These are phyloP conservation scores for Helicolenus hilgendorfi DNA, from an alignment of 2,797 vertebrate species.

Conservation along the genomic window DNA sequence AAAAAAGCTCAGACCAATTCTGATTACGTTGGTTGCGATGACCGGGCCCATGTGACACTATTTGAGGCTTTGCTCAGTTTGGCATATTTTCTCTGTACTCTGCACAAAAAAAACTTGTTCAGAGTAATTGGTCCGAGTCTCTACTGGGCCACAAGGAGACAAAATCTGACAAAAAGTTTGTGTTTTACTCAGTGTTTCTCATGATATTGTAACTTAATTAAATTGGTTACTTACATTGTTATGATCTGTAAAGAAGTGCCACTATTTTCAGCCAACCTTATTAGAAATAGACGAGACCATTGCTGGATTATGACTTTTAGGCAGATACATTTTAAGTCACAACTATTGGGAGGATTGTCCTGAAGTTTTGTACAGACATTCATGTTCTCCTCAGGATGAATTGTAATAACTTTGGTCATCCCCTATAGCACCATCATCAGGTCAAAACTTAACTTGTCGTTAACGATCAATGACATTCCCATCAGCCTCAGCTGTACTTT, in stretches of 20 bases:
- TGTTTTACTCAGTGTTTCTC: neutral
- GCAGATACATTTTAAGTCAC: neutral
- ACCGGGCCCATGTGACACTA: slow-evolving; percentile 27
- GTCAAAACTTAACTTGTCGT: neutral
- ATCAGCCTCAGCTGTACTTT: neutral
- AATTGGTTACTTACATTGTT: neutral
- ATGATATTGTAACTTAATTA: neutral
- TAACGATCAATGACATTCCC: neutral
- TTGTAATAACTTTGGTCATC: neutral
- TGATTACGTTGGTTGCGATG: slow-evolving; percentile 62
- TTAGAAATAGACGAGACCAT: neutral
- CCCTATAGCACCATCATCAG: neutral
- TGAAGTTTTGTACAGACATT: neutral
- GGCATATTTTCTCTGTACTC: slow-evolving; percentile 6
- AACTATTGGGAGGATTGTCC: neutral
- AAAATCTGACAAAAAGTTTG: neutral
- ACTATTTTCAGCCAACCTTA: accelerated
- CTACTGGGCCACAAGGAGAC: neutral
- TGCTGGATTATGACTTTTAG: neutral
- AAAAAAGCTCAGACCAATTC: slow-evolving; percentile 67
- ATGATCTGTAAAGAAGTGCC: neutral
- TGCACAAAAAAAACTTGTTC: neutral
- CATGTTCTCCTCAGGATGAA: neutral
- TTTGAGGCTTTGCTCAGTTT: slow-evolving; percentile 29
- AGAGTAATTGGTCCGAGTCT: neutral